A percentile compares a stretch with the other conserved stretches of the same genome.
Conservation (phyloP, 1,140 invertebrate species). For the Pseudoatta argentina region DNA sequence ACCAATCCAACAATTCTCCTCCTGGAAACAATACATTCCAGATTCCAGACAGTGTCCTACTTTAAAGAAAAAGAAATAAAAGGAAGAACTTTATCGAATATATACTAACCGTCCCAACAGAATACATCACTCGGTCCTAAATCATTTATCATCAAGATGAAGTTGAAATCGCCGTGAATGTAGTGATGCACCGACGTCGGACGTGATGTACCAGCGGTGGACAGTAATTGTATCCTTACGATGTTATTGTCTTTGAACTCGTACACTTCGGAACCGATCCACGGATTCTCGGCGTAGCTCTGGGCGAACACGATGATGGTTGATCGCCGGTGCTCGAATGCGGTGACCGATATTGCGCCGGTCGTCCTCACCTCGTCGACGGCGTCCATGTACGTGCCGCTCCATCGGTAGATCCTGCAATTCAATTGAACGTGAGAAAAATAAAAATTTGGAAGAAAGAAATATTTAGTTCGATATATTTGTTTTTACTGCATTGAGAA, state of each 20-base stretch:
- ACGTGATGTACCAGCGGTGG: constrained; percentile 33
- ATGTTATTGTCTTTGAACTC: constrained; percentile 64
- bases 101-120: constrained; percentile 76
- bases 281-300: constrained; percentile 10
- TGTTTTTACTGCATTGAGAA: neutral
- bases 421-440: neutral
- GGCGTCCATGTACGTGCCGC: constrained; percentile 78
- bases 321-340: constrained; percentile 67
- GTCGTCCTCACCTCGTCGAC: constrained; percentile 59
- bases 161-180: constrained; percentile 56
- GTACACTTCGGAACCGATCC: constrained; percentile 71
- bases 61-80: too few relatives aligned
- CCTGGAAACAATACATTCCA: constrained; percentile 61
- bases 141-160: constrained; percentile 69
- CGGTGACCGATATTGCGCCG: constrained; percentile 64
- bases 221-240: constrained; percentile 68
- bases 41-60: neutral
- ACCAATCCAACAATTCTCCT: constrained; percentile 72
- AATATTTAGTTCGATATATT: neutral
- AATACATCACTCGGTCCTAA: constrained; percentile 61
- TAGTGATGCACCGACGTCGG: constrained; percentile 73
- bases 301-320: constrained; percentile 76
- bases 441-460: constrained; percentile 4
- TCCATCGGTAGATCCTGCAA: constrained; percentile 81
- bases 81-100: neutral